Percentiles rank a stretch among this genome's conserved stretches.
Conservation (phyloP, 1,140 invertebrate genomes). For the Plodia interpunctella region DNA sequence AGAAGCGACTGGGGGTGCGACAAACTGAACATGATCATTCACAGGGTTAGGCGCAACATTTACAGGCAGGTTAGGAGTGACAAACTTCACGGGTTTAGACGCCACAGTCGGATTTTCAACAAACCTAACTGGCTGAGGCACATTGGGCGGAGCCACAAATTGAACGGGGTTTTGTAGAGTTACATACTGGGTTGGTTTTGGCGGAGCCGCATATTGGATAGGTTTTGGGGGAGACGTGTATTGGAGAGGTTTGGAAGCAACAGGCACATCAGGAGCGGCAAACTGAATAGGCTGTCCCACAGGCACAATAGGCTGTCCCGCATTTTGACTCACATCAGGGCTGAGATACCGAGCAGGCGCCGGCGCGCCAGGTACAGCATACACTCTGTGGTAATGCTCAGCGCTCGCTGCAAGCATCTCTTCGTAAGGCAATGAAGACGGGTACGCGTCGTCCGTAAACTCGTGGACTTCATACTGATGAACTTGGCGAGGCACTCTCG, state of each 20-base stretch:
- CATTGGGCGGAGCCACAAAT: background rate
- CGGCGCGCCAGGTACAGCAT: slow-evolving; percentile 47
- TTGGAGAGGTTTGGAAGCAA: slow-evolving; percentile 19
- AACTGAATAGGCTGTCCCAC: slow-evolving; percentile 5
- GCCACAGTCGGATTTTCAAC: background rate
- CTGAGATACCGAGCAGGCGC: slow-evolving; percentile 45
- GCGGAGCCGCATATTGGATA: background rate
- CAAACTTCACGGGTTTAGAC: slow-evolving; percentile 10
- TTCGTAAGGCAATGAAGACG: slow-evolving; percentile 53
- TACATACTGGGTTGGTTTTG: slow-evolving; percentile 19
- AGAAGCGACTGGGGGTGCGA: slow-evolving; percentile 17
- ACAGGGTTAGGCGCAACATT: slow-evolving; percentile 18
- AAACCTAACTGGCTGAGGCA: background rate
- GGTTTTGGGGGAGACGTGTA: slow-evolving; percentile 12
- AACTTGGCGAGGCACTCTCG: slow-evolving; percentile 51
- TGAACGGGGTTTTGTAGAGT: background rate
- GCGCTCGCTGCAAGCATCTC: slow-evolving; percentile 64
- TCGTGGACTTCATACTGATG: slow-evolving; percentile 76
- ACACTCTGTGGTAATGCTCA: slow-evolving; percentile 64
- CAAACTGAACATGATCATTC: slow-evolving; percentile 31
- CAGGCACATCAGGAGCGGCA: slow-evolving; percentile 11
- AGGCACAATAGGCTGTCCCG: slow-evolving; percentile 9
- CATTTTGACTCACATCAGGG: slow-evolving; percentile 40
- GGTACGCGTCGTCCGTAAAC: slow-evolving; percentile 52
- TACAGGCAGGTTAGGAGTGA: slow-evolving; percentile 9